Conservation (phyloP, 2,113 vertebrate species). For the Cyprinodon tularosa region DNA sequence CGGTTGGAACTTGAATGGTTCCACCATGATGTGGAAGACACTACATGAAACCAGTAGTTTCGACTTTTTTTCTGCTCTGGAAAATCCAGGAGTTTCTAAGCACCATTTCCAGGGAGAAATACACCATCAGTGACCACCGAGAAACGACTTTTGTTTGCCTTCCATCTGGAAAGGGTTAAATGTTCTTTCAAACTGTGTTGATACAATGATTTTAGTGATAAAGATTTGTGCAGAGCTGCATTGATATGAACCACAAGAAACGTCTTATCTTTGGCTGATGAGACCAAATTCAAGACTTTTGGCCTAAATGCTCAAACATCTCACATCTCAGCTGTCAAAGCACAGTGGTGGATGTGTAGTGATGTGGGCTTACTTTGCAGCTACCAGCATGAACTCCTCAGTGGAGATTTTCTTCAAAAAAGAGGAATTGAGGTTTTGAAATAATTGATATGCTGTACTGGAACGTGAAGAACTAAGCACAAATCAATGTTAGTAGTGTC, state of each 20-base stretch:
- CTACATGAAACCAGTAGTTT: neutral
- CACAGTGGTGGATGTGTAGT: neutral
- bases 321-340: neutral
- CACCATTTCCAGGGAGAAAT: neutral
- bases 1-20: neutral
- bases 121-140: neutral
- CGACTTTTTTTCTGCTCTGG: neutral
- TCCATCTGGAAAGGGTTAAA: neutral
- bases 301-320: no score
- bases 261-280: no score
- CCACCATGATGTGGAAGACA: neutral
- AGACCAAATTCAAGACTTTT: no score
- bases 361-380: neutral
- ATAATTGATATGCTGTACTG: neutral
- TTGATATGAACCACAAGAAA: no score
- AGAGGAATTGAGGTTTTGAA: no score
- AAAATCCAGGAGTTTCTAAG: neutral
- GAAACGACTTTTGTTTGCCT: no score
- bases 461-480: no score
- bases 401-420: no score
- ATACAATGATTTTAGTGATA: no score
- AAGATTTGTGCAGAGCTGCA: no score
- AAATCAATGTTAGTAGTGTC: no score
- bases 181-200: neutral
- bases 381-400: no score